phyloP scores from a whole-genome alignment of 2,888 invertebrate genomes.

The Limenitis arthemis region DNA sequence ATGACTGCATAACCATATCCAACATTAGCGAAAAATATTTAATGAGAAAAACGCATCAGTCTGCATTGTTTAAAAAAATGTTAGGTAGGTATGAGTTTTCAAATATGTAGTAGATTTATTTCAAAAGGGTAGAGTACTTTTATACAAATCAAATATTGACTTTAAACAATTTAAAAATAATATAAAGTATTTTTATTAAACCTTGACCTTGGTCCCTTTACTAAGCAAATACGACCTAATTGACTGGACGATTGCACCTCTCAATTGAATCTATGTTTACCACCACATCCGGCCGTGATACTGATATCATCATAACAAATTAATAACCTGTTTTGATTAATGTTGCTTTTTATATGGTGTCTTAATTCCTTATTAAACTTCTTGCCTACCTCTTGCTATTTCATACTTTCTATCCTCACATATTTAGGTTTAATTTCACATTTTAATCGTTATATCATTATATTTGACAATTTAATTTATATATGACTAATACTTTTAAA shows the following conservation, averaged over 20 bases:
- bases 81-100: no score
- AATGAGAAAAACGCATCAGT: background rate
- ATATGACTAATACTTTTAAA: no score
- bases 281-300: constrained; percentile 20
- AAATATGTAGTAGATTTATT: no score
- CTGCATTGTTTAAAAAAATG: background rate
- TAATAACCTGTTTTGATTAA: constrained; percentile 1
- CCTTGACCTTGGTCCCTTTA: constrained; percentile 43
- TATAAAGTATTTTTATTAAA: constrained; percentile 21
- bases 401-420: no score
- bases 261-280: constrained; percentile 36
- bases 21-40: constrained; percentile 1
- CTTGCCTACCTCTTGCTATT: background rate
- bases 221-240: constrained; percentile 37
- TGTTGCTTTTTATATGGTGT: background rate
- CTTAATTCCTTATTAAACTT: constrained; percentile 1
- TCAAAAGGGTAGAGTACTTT: no score
- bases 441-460: no score
- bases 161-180: background rate
- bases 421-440: no score
- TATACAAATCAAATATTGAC: no score
- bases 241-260: constrained; percentile 35
- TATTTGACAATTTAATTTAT: no score
- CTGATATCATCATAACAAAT: constrained; percentile 7
- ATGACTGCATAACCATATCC: background rate